These are phyloP conservation scores for Zaprionus ghesquierei DNA, from an alignment of 1,140 invertebrate species.

Conservation along the genomic window DNA sequence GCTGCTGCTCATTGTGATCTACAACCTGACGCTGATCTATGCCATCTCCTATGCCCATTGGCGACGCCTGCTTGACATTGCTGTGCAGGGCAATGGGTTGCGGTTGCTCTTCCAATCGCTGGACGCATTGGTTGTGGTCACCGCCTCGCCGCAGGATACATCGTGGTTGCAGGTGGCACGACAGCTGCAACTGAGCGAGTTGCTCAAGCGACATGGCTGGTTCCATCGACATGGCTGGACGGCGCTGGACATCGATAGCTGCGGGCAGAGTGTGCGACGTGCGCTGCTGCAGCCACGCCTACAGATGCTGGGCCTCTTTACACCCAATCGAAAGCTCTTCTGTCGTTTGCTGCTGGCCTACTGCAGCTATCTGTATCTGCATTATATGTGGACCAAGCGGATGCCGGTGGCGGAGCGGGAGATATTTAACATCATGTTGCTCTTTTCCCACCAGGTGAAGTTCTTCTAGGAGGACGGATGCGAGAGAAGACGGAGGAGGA, in stretches of 20 bases:
- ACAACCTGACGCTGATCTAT: conserved; percentile 48
- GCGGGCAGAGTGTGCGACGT: conserved; percentile 18
- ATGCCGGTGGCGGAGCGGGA: conserved; percentile 33
- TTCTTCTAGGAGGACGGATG: neutral
- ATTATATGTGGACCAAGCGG: conserved; percentile 43
- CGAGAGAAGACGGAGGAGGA: neutral
- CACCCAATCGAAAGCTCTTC: conserved; percentile 39
- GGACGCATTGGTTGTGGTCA: conserved; percentile 19
- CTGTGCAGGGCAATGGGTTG: conserved; percentile 27
- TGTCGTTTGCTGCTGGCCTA: conserved; percentile 48
- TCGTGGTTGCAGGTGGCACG: conserved; percentile 40
- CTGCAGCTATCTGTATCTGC: conserved; percentile 37
- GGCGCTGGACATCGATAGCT: conserved; percentile 17
- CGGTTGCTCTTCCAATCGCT: conserved; percentile 35
- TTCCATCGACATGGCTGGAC: conserved; percentile 11
- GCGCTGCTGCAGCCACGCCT: conserved; percentile 28
- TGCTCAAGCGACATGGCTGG: conserved; percentile 48
- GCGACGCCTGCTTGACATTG: conserved; percentile 29
- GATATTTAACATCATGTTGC: conserved; percentile 22
- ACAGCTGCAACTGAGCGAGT: conserved; percentile 35
- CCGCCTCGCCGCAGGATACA: conserved; percentile 21
- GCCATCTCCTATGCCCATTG: conserved; percentile 37
- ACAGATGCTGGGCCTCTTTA: conserved; percentile 39
- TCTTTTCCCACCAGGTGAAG: neutral
- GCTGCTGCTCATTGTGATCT: conserved; percentile 43